Conservation (phyloP, 2,113 vertebrate genomes). For the Oryzias javanicus region DNA sequence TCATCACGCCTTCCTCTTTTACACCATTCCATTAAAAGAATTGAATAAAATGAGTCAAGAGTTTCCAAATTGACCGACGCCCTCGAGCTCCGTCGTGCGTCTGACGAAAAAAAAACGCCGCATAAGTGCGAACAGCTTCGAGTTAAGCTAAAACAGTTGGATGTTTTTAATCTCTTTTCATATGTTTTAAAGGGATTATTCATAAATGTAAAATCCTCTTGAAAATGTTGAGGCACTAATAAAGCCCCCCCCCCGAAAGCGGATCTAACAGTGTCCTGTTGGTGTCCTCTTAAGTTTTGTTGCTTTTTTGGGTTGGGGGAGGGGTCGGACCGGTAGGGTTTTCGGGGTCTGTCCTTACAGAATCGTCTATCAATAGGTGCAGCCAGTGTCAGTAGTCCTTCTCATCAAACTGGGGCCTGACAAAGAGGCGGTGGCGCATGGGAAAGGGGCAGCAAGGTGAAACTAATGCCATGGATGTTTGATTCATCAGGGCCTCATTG, state of each 20-base stretch:
- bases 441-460: conserved; percentile 99
- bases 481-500: conserved; percentile 99
- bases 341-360: conserved; percentile 91
- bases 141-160: no score
- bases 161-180: no score
- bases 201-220: conserved; percentile 4
- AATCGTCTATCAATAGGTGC: conserved; percentile 99
- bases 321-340: conserved; percentile 55
- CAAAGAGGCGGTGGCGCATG: conserved; percentile 94
- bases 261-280: conserved; percentile 31
- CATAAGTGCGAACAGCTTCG: no score
- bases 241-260: conserved; percentile 8
- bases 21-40: no score
- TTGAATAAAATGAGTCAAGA: no score
- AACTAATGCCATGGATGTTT: conserved; percentile 99
- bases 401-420: conserved; percentile 96
- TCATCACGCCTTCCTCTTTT: no score
- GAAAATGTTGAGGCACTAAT: conserved; percentile 19
- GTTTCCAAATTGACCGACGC: no score
- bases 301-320: conserved; percentile 26
- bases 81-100: no score
- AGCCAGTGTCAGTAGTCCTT: conserved; percentile 97
- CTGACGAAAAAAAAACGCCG: no score
- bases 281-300: conserved; percentile 37
- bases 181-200: not conserved